phyloP scores from a whole-genome alignment of 2,888 invertebrate genomes.

The Ormyrus pomaceus region DNA sequence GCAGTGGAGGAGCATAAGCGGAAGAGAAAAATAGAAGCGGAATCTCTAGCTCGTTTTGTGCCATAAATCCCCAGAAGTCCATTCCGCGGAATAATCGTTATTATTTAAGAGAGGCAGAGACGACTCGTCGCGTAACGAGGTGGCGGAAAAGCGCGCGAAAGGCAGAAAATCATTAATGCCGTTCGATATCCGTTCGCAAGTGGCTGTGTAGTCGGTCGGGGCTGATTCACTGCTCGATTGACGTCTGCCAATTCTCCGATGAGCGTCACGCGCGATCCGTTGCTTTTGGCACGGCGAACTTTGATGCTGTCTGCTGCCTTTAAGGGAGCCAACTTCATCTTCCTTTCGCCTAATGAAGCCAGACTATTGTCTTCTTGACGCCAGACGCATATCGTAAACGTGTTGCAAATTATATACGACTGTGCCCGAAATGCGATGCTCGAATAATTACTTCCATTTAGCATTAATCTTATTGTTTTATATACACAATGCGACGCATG shows the following conservation, averaged over 20 bases:
- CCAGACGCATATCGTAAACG: too few species aligned
- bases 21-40: not conserved
- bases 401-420: too few species aligned
- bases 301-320: not conserved
- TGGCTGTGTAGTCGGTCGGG: not conserved
- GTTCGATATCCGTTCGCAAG: conserved; percentile 7
- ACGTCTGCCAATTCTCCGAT: conserved; percentile 24
- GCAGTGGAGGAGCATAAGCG: not conserved
- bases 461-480: too few species aligned
- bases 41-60: too few species aligned
- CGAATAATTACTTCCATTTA: too few species aligned
- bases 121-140: not conserved
- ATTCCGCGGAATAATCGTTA: not conserved
- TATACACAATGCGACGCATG: too few species aligned
- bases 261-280: not conserved
- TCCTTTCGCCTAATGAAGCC: too few species aligned
- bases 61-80: too few species aligned
- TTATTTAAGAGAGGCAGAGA: not conserved
- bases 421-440: too few species aligned
- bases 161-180: conserved; percentile 28
- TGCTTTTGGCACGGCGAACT: not conserved
- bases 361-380: too few species aligned
- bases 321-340: not conserved
- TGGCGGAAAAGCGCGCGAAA: not conserved
- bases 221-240: conserved; percentile 29